Conservation (phyloP, 2,888 invertebrate species). For the Hypomecis punctinalis region DNA sequence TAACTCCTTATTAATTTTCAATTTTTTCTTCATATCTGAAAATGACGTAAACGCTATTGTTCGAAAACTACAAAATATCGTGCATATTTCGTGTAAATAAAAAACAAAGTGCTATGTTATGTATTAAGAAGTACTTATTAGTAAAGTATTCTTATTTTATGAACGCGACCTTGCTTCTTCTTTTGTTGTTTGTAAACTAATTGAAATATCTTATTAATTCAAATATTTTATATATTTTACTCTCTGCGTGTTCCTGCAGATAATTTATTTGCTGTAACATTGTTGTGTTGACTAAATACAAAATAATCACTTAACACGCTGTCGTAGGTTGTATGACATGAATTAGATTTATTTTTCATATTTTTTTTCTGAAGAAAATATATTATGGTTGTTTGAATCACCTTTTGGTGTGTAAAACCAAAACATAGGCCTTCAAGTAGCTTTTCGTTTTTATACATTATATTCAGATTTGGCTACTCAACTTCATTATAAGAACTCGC, state of each 20-base stretch:
- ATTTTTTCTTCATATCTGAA: conserved; percentile 4
- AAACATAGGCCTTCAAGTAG: too few species aligned
- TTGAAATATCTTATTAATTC: conserved; percentile 28
- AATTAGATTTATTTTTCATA: too few species aligned
- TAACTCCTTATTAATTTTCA: neutral
- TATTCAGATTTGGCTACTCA: too few species aligned
- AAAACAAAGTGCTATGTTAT: conserved; percentile 1
- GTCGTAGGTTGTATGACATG: too few species aligned
- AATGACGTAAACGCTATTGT: conserved; percentile 16
- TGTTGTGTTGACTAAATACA: neutral
- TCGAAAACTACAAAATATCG: conserved; percentile 6
- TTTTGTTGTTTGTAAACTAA: conserved; percentile 24
- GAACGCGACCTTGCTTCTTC: conserved; percentile 30
- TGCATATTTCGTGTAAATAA: conserved; percentile 15
- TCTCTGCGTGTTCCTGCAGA: neutral
- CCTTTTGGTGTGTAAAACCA: too few species aligned
- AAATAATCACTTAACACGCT: too few species aligned
- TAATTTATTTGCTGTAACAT: neutral
- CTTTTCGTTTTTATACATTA: too few species aligned
- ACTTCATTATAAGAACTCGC: too few species aligned
- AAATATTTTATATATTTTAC: conserved; percentile 10
- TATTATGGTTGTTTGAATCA: too few species aligned
- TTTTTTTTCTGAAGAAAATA: too few species aligned
- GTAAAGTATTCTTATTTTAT: conserved; percentile 11
- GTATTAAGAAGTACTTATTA: conserved; percentile 5